Percentiles rank a stretch among this genome's conserved stretches.
These are phyloP conservation scores for Limanda limanda DNA, from an alignment of 2,113 vertebrate species.

Conservation along the genomic window DNA sequence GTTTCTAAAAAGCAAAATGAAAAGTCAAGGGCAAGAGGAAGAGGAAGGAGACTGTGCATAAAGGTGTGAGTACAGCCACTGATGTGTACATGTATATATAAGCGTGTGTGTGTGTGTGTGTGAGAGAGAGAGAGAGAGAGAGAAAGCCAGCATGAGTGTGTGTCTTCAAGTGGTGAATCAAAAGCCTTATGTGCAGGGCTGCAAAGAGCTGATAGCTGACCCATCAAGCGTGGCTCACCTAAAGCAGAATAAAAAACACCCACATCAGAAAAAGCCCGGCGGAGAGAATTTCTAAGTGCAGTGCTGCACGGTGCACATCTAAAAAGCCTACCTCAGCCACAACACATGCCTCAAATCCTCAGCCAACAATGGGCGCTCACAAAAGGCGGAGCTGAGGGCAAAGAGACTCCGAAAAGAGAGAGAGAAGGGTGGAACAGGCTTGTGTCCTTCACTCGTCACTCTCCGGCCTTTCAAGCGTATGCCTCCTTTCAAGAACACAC, in stretches of 20 bases:
- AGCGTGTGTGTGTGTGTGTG: conserved; percentile 7
- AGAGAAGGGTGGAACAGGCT: not conserved
- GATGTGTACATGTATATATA: conserved; percentile 30
- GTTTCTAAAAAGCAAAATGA: conserved; percentile 24
- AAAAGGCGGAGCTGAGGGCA: conserved; percentile 45
- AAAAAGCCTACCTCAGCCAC: conserved; percentile 66
- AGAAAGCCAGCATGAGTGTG: not conserved
- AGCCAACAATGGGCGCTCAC: conserved; percentile 62
- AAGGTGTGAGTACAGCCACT: conserved; percentile 13
- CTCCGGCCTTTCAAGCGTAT: conserved; percentile 18
- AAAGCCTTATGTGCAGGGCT: conserved; percentile 72
- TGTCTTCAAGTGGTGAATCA: conserved; percentile 65
- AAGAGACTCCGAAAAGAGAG: conserved; percentile 34
- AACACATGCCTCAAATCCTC: conserved; percentile 65
- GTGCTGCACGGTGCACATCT: conserved; percentile 64
- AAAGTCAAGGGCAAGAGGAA: conserved; percentile 42
- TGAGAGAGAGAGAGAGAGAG: no score
- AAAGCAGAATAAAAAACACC: conserved; percentile 56
- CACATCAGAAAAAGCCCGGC: conserved; percentile 64
- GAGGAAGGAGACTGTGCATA: conserved; percentile 17
- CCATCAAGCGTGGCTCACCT: conserved; percentile 69
- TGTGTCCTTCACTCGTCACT: conserved; percentile 35
- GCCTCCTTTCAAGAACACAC: conserved; percentile 21
- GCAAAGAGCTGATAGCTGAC: conserved; percentile 79
- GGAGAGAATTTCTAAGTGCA: conserved; percentile 72